Percentiles rank a stretch among this genome's conserved stretches.
These are phyloP conservation scores for Thaleichthys pacificus DNA, from an alignment of 2,797 vertebrate genomes.

Conservation along the genomic window DNA sequence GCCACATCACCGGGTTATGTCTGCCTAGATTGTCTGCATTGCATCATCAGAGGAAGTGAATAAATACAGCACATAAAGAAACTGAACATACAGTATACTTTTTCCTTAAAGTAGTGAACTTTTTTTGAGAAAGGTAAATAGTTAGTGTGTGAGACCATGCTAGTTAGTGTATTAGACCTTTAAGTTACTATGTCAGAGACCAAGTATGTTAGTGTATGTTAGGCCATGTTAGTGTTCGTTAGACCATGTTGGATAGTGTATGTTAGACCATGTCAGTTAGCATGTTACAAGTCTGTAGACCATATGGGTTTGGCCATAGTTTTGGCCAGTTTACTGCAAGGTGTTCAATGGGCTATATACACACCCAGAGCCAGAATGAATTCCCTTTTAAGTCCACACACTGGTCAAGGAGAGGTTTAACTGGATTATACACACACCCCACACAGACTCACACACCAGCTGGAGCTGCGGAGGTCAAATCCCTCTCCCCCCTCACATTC, in stretches of 20 bases:
- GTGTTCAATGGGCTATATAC: conserved; percentile 9
- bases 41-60: not conserved
- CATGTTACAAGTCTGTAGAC: too few species aligned
- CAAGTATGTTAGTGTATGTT: too few species aligned
- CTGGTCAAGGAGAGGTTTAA: conserved; percentile 36
- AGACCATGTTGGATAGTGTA: too few species aligned
- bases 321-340: too few species aligned
- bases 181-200: too few species aligned
- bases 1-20: not conserved
- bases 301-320: too few species aligned
- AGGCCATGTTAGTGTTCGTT: too few species aligned
- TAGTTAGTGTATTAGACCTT: too few species aligned
- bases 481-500: conserved; percentile 1
- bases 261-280: too few species aligned
- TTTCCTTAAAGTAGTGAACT: not conserved
- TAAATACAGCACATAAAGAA: too few species aligned
- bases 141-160: not conserved
- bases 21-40: not conserved
- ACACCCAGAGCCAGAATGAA: conserved; percentile 8
- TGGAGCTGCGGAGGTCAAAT: conserved; percentile 23
- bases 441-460: not conserved
- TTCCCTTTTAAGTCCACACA: conserved; percentile 26
- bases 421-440: conserved; percentile 18
- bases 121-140: too few species aligned
- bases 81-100: not conserved